Conservation (phyloP, 1,140 invertebrate species). For the silkworm (Bombyx mori) region ASM3026992v2 NC_085129.1:9403001-9403500, state of each 20-base stretch:
- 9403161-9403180: conserved; percentile 27
- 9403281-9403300: too few species aligned
- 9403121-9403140: conserved; percentile 68
- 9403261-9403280: neutral
- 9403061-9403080: conserved; percentile 47
- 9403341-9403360: too few species aligned
- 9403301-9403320: too few species aligned
- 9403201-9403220: conserved; percentile 64
- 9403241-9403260: conserved; percentile 58
- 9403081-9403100: conserved; percentile 44
- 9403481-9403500: too few species aligned
- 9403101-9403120: conserved; percentile 35
- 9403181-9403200: conserved; percentile 39
- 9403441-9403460: too few species aligned
- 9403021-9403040: conserved; percentile 16
- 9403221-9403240: conserved; percentile 45
- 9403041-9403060: conserved; percentile 35
- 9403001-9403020: conserved; percentile 16
- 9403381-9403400: too few species aligned
- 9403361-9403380: too few species aligned
- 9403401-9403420: too few species aligned
- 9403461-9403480: too few species aligned
- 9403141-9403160: conserved; percentile 69
- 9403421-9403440: too few species aligned
- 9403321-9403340: too few species aligned